Evolutionary conservation across 2,797 vertebrate species (phyloP).

Genomic region (Rhincodon typus): DNA sequence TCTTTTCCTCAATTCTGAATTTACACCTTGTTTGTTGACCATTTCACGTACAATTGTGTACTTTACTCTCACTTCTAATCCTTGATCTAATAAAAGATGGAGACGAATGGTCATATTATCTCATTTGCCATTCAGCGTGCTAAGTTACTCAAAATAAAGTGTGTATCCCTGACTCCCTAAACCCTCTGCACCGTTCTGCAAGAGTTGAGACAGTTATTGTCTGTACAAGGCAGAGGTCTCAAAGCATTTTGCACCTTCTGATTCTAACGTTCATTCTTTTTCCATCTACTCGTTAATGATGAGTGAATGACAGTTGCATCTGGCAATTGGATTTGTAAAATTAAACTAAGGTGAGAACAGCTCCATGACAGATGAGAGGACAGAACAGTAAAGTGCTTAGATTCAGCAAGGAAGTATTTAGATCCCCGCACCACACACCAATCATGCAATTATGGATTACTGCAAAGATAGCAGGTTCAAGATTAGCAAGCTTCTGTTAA

Average conservation of each 20-base stretch:
- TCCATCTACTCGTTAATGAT: background rate
- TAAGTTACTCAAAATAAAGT: background rate
- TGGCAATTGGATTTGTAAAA: background rate
- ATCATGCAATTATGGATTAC: background rate
- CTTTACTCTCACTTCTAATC: background rate
- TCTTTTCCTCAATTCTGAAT: background rate
- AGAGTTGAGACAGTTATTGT: too few relatives aligned
- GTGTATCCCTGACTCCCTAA: background rate
- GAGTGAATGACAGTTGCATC: background rate
- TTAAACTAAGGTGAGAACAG: background rate
- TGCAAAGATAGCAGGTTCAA: constrained; percentile 17
- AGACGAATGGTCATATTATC: background rate
- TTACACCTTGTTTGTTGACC: background rate
- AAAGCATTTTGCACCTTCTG: background rate
- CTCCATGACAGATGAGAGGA: background rate
- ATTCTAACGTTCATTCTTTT: background rate
- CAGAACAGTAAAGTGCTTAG: background rate
- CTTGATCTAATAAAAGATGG: background rate
- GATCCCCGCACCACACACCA: background rate
- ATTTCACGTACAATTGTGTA: background rate
- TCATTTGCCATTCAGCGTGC: background rate
- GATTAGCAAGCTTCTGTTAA: constrained; percentile 25
- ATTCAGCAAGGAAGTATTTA: background rate
- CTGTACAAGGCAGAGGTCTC: background rate
- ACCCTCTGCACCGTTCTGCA: too few relatives aligned